Conservation (phyloP, 1,140 invertebrate genomes). For the Cyclargus thomasi region DNA sequence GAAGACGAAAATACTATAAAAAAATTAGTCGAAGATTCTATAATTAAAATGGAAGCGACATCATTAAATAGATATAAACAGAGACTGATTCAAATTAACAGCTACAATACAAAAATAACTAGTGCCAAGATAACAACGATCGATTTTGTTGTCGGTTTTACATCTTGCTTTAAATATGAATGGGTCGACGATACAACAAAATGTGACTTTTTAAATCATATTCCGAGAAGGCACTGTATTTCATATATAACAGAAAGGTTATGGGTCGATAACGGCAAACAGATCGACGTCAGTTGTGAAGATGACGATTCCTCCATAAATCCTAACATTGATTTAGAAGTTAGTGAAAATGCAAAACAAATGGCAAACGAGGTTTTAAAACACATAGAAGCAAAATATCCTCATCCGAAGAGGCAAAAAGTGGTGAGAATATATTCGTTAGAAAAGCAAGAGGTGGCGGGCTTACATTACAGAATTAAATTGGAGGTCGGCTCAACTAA, state of each 20-base stretch:
- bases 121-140: slow-evolving; percentile 48
- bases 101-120: slow-evolving; percentile 46
- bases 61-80: slow-evolving; percentile 55
- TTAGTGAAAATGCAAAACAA: slow-evolving; percentile 44
- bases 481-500: slow-evolving; percentile 59
- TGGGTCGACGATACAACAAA: slow-evolving; percentile 44
- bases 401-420: slow-evolving; percentile 59
- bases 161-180: slow-evolving; percentile 61
- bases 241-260: slow-evolving; percentile 77
- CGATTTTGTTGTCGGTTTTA: slow-evolving; percentile 63
- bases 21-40: slow-evolving; percentile 41
- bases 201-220: slow-evolving; percentile 55
- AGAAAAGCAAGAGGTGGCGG: slow-evolving; percentile 61
- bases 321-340: slow-evolving; percentile 49
- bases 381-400: slow-evolving; percentile 66
- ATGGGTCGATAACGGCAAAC: slow-evolving; percentile 75
- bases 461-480: slow-evolving; percentile 64
- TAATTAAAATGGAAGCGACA: slow-evolving; percentile 54
- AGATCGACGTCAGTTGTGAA: slow-evolving; percentile 73
- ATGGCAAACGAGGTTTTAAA: slow-evolving; percentile 54
- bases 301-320: slow-evolving; percentile 56
- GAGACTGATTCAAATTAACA: slow-evolving; percentile 48
- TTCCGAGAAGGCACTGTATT: slow-evolving; percentile 68
- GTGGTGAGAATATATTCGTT: slow-evolving; percentile 61
- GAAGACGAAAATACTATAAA: slow-evolving; percentile 40